Conservation (phyloP, 2,797 vertebrate species). For the Crocodylus rhombifer region DNA sequence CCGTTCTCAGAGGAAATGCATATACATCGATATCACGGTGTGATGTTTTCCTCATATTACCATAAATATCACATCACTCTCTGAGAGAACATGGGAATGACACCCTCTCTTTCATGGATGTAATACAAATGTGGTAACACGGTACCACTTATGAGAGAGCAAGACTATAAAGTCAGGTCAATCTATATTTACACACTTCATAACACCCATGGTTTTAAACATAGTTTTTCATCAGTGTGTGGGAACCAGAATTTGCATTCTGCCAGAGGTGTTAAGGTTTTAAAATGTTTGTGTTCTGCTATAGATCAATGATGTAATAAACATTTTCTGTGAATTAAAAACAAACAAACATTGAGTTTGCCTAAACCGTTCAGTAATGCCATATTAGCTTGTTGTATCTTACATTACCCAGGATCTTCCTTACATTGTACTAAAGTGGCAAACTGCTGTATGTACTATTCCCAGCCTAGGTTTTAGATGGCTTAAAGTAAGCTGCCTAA, state of each 20-base stretch:
- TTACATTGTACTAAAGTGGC: no score
- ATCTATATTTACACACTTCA: accelerated
- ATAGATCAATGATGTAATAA: no score
- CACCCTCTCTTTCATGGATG: accelerated
- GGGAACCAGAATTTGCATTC: background rate
- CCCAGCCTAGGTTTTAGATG: no score
- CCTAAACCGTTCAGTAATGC: no score
- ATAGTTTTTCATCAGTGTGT: background rate
- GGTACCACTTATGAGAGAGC: no score
- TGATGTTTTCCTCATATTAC: background rate
- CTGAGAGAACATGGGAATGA: background rate
- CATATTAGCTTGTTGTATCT: no score
- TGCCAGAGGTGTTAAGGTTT: background rate
- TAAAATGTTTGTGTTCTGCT: background rate
- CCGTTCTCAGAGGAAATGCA: background rate
- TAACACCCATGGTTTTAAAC: accelerated
- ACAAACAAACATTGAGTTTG: no score
- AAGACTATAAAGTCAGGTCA: no score
- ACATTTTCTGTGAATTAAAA: no score
- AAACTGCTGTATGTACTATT: no score
- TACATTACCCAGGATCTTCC: no score
- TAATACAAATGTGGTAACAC: background rate
- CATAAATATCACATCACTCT: background rate
- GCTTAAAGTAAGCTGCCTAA: no score
- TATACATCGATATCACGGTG: background rate